Percentiles rank a stretch among this genome's conserved stretches.
These are phyloP conservation scores for Tethya wilhelma DNA, from an alignment of 37 sponge, comb jelly and placozoan genomes.

Conservation along the genomic window DNA sequence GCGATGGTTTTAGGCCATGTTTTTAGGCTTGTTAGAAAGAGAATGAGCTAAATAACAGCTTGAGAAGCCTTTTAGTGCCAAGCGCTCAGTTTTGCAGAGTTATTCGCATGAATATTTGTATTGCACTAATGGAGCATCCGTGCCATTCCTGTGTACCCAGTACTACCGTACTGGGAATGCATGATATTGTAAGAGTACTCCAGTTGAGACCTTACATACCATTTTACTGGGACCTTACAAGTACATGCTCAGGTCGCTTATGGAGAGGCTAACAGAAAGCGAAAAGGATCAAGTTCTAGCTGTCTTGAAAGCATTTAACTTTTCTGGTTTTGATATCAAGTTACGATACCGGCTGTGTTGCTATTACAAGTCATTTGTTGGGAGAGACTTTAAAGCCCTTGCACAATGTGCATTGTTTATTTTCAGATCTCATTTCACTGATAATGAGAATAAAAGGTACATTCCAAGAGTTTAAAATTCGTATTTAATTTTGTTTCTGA, in stretches of 20 bases:
- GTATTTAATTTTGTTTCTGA: too few relatives aligned
- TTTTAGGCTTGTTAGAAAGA: too few relatives aligned
- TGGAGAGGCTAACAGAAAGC: background rate
- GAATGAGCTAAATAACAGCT: too few relatives aligned
- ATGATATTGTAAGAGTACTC: conserved; percentile 43
- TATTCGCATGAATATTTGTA: too few relatives aligned
- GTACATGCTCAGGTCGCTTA: conserved; percentile 26
- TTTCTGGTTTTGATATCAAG: conserved; percentile 25
- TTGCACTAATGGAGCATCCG: too few relatives aligned
- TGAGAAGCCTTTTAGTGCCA: too few relatives aligned
- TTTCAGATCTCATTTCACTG: conserved; percentile 1
- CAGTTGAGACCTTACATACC: conserved; percentile 51
- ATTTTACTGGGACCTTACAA: conserved; percentile 48
- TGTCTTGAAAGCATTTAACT: conserved; percentile 16
- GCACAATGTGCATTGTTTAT: conserved; percentile 36
- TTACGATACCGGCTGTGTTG: conserved; percentile 12
- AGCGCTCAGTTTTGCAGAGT: too few relatives aligned
- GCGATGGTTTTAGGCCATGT: too few relatives aligned
- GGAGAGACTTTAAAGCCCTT: conserved; percentile 49
- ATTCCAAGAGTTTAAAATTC: too few relatives aligned
- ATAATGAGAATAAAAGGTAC: background rate
- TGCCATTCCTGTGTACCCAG: too few relatives aligned
- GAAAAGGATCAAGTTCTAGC: conserved; percentile 43
- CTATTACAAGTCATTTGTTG: conserved; percentile 54
- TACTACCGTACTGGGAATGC: too few relatives aligned